These are phyloP conservation scores for Metalampra italica DNA, from an alignment of 2,888 invertebrate species.

Conservation along the genomic window DNA sequence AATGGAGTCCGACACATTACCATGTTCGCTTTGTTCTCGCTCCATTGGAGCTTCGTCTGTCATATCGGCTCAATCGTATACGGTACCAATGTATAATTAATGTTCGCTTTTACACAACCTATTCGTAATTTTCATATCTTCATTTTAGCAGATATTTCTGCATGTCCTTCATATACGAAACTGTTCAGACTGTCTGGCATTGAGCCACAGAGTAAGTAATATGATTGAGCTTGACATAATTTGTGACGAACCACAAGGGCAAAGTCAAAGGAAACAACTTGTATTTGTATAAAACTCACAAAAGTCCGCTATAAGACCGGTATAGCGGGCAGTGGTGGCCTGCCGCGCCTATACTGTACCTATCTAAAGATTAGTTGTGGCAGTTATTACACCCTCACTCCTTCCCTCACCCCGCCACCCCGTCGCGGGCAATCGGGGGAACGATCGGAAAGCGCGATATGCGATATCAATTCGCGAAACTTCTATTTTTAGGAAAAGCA, in stretches of 20 bases:
- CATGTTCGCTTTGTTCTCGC: slow-evolving; percentile 32
- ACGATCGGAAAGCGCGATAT: slow-evolving; percentile 55
- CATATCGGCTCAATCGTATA: not conserved
- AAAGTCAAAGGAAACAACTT: too few relatives aligned
- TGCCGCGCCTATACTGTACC: slow-evolving; percentile 11
- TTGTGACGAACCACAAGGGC: too few relatives aligned
- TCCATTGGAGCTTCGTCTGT: slow-evolving; percentile 12
- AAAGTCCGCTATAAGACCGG: slow-evolving; percentile 36
- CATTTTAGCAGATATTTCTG: too few relatives aligned
- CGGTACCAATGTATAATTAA: not conserved
- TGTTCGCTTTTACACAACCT: not conserved
- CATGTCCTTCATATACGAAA: too few relatives aligned
- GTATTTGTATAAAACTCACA: not conserved
- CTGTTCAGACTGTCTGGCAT: too few relatives aligned
- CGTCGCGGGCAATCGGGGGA: slow-evolving; percentile 31
- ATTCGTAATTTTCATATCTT: too few relatives aligned
- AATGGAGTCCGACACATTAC: slow-evolving; percentile 52
- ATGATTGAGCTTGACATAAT: too few relatives aligned
- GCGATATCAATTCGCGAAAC: slow-evolving; percentile 54
- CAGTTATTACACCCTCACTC: slow-evolving; percentile 41
- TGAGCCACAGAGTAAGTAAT: too few relatives aligned
- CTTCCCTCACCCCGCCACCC: slow-evolving; percentile 16
- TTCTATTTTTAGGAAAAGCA: slow-evolving; percentile 36
- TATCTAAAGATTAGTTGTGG: slow-evolving; percentile 48
- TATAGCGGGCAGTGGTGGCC: slow-evolving; percentile 21